These are phyloP conservation scores for Rhinoderma darwinii DNA, from an alignment of 2,113 vertebrate species.

Conservation along the genomic window DNA sequence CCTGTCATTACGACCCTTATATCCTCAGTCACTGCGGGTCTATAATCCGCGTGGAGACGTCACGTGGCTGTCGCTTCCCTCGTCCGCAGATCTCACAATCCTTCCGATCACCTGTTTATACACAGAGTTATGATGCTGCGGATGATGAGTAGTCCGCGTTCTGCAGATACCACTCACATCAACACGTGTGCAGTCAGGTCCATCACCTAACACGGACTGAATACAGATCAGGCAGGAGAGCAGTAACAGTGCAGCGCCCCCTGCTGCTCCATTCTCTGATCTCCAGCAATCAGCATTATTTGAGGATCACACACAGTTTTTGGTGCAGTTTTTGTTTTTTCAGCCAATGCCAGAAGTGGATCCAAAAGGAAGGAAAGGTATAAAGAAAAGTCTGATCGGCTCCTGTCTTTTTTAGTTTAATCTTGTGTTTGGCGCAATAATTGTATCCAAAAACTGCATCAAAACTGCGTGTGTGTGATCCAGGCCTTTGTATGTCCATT, in stretches of 20 bases:
- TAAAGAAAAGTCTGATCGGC: no score
- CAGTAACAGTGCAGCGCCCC: not conserved
- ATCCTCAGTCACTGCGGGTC: not conserved
- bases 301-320: no score
- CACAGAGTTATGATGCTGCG: not conserved
- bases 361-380: no score
- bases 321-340: no score
- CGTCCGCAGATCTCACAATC: slow-evolving; percentile 3
- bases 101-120: not conserved
- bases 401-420: no score
- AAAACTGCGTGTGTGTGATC: no score
- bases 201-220: not conserved
- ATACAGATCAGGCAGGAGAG: not conserved
- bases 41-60: not conserved
- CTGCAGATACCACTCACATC: not conserved
- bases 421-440: no score
- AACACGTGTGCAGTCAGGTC: not conserved
- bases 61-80: not conserved
- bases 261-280: not conserved
- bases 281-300: no score
- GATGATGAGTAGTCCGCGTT: not conserved
- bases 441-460: no score
- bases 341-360: no score
- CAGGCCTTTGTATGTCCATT: no score
- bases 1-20: no score